phyloP scores from a whole-genome alignment of 2,113 vertebrate species.

The Tragulus kanchil region DNA sequence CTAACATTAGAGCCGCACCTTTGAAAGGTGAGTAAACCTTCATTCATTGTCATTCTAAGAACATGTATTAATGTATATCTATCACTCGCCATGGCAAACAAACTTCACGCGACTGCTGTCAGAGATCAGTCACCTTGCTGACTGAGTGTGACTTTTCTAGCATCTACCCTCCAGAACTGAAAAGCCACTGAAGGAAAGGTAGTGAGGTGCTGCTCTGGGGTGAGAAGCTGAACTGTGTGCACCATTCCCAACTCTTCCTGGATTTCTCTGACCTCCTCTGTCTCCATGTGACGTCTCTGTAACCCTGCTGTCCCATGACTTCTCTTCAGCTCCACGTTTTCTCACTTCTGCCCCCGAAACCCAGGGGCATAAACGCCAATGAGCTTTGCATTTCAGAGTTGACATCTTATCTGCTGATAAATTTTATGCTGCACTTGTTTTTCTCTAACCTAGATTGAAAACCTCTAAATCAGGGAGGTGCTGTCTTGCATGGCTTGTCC shows the following conservation, averaged over 20 bases:
- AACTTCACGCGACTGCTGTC: not conserved
- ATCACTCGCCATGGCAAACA: not conserved
- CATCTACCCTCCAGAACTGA: not conserved
- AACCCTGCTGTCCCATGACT: not conserved
- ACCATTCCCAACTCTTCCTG: rapidly evolving
- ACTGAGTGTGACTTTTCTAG: not conserved
- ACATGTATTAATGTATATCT: not conserved
- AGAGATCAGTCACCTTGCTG: not conserved
- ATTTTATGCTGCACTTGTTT: slow-evolving; percentile 66
- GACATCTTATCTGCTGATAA: slow-evolving; percentile 61
- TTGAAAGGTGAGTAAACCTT: not conserved
- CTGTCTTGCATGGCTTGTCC: slow-evolving; percentile 19
- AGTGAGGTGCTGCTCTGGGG: not conserved
- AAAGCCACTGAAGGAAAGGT: not conserved
- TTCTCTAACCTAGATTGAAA: slow-evolving; percentile 71
- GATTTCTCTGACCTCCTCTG: not conserved
- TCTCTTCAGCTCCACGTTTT: not conserved
- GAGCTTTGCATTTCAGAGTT: slow-evolving; percentile 60
- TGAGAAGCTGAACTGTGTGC: not conserved
- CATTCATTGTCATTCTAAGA: not conserved
- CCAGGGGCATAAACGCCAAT: not conserved
- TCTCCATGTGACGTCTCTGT: not conserved
- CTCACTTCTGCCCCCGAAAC: not conserved
- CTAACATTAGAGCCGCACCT: not conserved
- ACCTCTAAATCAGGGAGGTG: slow-evolving; percentile 69